Base-by-base conservation (phyloP, 1,140 invertebrate genomes). In the Papilio aristodemus region DNA sequence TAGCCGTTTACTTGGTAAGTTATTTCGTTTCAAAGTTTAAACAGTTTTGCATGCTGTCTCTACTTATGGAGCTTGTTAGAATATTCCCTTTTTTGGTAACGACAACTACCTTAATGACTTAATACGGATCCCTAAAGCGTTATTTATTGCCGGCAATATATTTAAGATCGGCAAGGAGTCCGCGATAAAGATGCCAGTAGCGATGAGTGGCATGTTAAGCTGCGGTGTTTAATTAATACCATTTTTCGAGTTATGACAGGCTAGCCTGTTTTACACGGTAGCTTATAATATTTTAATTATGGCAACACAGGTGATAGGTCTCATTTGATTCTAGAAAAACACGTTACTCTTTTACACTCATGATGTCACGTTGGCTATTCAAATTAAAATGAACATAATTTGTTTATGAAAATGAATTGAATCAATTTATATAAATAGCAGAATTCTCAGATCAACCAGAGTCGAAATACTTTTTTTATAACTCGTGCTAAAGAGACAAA, bases 11-110 rank as follows among this genome's bases (percentile, higher is more conserved):
- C 43, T 50, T 50, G n/a, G 14, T 19, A 9, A 19, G 14, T 46
- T 46, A 62, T 62, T 39, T 25, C 19, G 59, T 39, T 62, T 27
- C 37, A 62, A 39, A 37, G 17, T 38, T 38, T 25, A 36, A 59
- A 59, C 13, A 0, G 59, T 39, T 37, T 38, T 62, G 59, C 59
- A 62, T 13, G 59, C 27, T 39, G 59, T 36, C 27, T 39, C 14
- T 38, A 37, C 27, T 11, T 19, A 19, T 62, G 32, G 32, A n/a
- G 59, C 59, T 62, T 62, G 59, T 62, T 62, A 38, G 59, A 17
- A 62, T 62, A 62, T 62, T 62, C 27, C 59, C 59, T 38, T 38
- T 62, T 62, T 62, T 62, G 59, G 59, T 39, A 37, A 38, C 27
- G 59, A 38, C 59, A 62, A 62, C 27, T 9, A 36, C 27, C 36